phyloP scores from a whole-genome alignment of 1,140 invertebrate genomes.

The Daktulosphaira vitifoliae region DNA sequence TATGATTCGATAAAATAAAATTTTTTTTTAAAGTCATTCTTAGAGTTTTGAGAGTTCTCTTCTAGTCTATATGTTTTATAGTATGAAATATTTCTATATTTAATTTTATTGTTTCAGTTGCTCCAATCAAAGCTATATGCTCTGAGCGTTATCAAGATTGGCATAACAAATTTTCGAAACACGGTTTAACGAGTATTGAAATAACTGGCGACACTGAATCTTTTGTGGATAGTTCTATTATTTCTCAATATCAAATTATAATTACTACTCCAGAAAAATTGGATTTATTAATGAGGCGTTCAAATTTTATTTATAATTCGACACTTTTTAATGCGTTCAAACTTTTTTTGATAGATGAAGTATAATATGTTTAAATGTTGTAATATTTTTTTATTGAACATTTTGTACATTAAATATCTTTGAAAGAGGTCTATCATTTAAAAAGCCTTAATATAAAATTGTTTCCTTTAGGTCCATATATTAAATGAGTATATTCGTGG shows the following conservation, averaged over 20 bases:
- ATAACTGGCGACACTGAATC: constrained; percentile 64
- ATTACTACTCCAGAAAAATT: constrained; percentile 79
- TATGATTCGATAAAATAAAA: too few species aligned
- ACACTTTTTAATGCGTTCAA: constrained; percentile 53
- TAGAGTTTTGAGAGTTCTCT: too few species aligned
- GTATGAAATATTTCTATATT: too few species aligned
- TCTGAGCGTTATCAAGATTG: constrained; percentile 62
- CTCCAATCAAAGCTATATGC: constrained; percentile 71
- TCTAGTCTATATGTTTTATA: too few species aligned
- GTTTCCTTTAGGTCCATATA: constrained; percentile 59
- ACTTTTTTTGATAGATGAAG: constrained; percentile 75
- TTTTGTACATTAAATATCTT: not conserved
- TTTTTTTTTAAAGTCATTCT: too few species aligned
- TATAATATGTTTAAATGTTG: constrained; percentile 38
- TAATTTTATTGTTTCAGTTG: constrained; percentile 53
- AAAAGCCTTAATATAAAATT: too few species aligned
- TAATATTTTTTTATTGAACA: not conserved
- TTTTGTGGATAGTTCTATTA: constrained; percentile 49
- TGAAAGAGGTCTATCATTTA: too few species aligned
- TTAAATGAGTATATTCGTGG: constrained; percentile 61
- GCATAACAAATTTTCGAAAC: constrained; percentile 56
- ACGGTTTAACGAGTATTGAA: constrained; percentile 57
- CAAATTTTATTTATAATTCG: constrained; percentile 52
- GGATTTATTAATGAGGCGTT: constrained; percentile 66
- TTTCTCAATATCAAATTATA: constrained; percentile 51